Conservation (phyloP, 2,113 vertebrate species). For the Lanius ludovicianus region DNA sequence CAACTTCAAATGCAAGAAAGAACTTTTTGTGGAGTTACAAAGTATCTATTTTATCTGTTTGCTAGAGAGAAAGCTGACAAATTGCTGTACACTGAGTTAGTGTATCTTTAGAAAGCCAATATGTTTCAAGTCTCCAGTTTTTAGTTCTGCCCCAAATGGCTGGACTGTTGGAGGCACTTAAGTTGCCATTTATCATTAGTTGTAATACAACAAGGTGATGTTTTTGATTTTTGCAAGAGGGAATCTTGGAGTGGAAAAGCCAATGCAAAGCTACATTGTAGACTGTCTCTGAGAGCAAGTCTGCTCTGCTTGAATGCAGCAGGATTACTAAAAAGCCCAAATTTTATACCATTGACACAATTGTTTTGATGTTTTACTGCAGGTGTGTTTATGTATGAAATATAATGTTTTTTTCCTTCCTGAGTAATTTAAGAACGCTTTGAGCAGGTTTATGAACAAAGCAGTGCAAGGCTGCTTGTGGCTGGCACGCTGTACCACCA, state of each 20-base stretch:
- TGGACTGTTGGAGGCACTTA: neutral
- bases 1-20: neutral
- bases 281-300: neutral
- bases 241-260: neutral
- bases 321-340: neutral
- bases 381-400: neutral
- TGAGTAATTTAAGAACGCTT: neutral
- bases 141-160: neutral
- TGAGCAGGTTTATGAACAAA: neutral
- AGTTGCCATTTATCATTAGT: neutral
- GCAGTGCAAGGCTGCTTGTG: neutral
- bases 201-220: neutral
- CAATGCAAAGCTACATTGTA: neutral
- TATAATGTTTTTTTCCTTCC: rapidly evolving
- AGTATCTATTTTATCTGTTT: neutral
- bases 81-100: neutral
- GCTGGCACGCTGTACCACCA: too few species aligned
- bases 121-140: neutral
- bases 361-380: neutral
- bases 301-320: neutral
- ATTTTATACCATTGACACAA: neutral
- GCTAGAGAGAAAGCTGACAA: neutral
- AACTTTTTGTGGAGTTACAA: neutral
- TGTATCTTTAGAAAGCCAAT: neutral
- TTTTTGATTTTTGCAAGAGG: neutral